Percentiles rank a stretch among this genome's conserved stretches.
Conservation (phyloP, 2,113 vertebrate genomes). For the Clarias gariepinus region DNA sequence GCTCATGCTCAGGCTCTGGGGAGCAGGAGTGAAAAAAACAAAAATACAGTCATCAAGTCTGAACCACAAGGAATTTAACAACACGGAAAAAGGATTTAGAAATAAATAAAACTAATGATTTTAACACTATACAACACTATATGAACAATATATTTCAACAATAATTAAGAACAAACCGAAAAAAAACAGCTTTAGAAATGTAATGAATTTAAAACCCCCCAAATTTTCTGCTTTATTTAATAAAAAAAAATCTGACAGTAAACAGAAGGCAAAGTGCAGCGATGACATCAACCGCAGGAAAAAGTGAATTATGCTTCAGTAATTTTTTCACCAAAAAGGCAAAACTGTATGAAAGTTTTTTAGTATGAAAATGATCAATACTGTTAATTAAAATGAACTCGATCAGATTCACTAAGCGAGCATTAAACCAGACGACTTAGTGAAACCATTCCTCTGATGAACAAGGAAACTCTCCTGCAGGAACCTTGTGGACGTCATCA, state of each 20-base stretch:
- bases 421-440: background rate
- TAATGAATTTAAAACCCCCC: background rate
- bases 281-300: background rate
- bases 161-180: background rate
- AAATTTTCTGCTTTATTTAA: background rate
- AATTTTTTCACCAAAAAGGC: background rate
- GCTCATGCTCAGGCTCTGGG: slow-evolving; percentile 90
- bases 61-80: background rate
- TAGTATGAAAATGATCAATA: background rate
- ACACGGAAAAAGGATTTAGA: too few relatives aligned
- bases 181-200: background rate
- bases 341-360: background rate
- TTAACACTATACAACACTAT: too few relatives aligned
- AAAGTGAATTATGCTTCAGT: background rate
- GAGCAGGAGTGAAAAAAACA: background rate
- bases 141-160: too few relatives aligned
- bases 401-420: background rate
- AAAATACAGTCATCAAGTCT: background rate
- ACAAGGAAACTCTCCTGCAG: background rate
- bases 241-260: background rate
- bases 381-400: background rate
- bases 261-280: background rate
- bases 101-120: background rate
- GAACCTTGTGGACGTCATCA: too few relatives aligned
- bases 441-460: background rate